Percentiles rank a stretch among this genome's conserved stretches.
These are phyloP conservation scores for Pseudococcus viburni DNA, from an alignment of 2,888 invertebrate genomes.

Conservation along the genomic window DNA sequence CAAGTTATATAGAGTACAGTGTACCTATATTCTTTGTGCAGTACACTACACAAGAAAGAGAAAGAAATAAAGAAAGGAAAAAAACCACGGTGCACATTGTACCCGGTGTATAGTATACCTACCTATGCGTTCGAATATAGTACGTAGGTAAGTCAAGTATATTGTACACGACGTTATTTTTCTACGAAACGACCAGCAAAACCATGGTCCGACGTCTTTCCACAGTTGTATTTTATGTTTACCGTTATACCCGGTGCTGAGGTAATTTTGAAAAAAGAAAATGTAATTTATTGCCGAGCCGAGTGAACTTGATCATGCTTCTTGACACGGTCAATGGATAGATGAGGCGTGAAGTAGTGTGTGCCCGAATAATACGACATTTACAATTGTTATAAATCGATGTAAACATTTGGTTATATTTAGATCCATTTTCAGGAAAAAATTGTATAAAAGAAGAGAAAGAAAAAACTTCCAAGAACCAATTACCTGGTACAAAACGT, in stretches of 20 bases:
- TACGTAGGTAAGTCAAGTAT: neutral
- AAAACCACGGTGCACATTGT: neutral
- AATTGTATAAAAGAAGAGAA: neutral
- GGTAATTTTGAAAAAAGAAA: conserved; percentile 39
- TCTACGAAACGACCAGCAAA: conserved; percentile 1
- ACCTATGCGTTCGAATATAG: neutral
- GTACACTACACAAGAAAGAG: neutral
- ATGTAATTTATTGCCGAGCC: conserved; percentile 39
- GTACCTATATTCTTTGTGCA: neutral
- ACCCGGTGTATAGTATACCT: neutral
- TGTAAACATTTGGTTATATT: conserved; percentile 39
- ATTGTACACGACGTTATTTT: conserved; percentile 31
- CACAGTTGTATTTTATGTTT: conserved; percentile 39
- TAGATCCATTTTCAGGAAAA: neutral
- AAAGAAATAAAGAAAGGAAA: neutral
- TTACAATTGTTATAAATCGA: conserved; percentile 43
- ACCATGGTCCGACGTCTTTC: conserved; percentile 30
- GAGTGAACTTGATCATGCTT: conserved; percentile 47
- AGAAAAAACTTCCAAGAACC: neutral
- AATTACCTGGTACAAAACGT: neutral
- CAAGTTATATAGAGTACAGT: neutral
- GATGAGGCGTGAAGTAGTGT: conserved; percentile 40
- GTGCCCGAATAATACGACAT: conserved; percentile 23
- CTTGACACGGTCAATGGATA: conserved; percentile 38
- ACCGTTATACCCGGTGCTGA: conserved; percentile 7